Percentiles rank a stretch among this genome's conserved stretches.
phyloP scores from a whole-genome alignment of 2,888 invertebrate species.

The Autographa pulchrina region DNA sequence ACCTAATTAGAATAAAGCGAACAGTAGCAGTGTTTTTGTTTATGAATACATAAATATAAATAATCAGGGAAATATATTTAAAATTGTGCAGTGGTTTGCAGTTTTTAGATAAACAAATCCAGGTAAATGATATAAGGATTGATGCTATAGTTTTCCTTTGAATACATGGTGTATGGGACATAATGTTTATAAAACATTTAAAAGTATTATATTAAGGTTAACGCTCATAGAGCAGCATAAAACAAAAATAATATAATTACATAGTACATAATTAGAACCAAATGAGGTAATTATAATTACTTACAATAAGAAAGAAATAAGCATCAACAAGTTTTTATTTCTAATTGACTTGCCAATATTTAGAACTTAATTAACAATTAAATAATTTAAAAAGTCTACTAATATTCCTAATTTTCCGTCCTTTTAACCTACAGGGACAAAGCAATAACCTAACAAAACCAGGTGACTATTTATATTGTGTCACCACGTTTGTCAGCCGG shows the following conservation, averaged over 20 bases:
- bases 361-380: no score
- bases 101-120: neutral
- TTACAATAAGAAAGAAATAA: neutral
- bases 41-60: neutral
- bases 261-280: neutral
- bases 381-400: neutral
- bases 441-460: slow-evolving; percentile 39
- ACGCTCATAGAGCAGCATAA: no score
- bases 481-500: slow-evolving; percentile 30
- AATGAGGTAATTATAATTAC: neutral
- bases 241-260: neutral
- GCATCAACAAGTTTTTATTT: neutral
- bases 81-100: neutral
- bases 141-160: neutral
- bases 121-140: neutral
- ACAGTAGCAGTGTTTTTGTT: neutral
- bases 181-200: no score
- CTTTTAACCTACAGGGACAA: neutral
- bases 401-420: neutral
- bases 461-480: slow-evolving; percentile 47
- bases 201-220: no score
- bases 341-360: neutral
- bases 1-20: neutral
- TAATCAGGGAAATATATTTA: slow-evolving; percentile 23
- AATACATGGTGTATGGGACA: no score